A percentile compares a stretch with the other conserved stretches of the same genome.
phyloP scores from a whole-genome alignment of 2,113 vertebrate species.

The Microtus montanus region DNA sequence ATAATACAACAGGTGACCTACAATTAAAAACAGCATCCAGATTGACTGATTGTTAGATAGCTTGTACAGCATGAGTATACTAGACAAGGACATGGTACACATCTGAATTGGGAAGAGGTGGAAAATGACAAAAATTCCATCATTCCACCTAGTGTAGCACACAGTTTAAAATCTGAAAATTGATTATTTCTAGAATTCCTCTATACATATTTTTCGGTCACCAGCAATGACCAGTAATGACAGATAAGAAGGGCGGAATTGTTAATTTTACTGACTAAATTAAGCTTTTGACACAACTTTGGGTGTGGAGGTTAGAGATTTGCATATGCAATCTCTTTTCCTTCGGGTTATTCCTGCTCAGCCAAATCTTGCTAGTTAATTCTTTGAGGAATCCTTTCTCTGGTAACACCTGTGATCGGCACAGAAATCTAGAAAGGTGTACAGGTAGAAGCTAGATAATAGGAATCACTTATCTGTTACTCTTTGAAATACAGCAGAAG shows the following conservation, averaged over 20 bases:
- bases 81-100: neutral
- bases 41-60: no score
- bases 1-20: neutral
- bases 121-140: neutral
- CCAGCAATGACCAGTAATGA: no score
- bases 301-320: neutral
- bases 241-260: neutral
- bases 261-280: neutral
- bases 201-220: neutral
- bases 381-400: neutral
- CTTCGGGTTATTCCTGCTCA: neutral
- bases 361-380: neutral
- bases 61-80: accelerated
- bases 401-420: neutral
- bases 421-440: neutral
- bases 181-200: neutral
- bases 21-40: neutral
- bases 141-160: no score
- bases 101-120: neutral
- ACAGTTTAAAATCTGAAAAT: neutral
- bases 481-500: neutral
- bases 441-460: neutral
- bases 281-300: neutral
- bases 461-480: neutral
- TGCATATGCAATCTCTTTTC: neutral